phyloP scores from a whole-genome alignment of 1,140 invertebrate species.

The Trichonephila clavata region DNA sequence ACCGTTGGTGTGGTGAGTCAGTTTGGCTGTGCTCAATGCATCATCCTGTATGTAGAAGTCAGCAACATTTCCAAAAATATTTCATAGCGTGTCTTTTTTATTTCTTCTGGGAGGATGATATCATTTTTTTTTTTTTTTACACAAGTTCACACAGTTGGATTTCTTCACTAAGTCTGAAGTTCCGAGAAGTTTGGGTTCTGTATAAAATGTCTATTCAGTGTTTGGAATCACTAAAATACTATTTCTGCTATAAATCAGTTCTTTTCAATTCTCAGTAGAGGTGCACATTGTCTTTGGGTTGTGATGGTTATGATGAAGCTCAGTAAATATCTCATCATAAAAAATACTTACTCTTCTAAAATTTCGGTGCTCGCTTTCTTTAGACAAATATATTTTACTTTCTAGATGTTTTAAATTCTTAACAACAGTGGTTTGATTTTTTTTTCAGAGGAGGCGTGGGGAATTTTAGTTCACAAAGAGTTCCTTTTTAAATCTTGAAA shows the following conservation, averaged over 20 bases:
- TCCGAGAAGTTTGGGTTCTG: background rate
- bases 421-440: too few species aligned
- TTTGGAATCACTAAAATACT: conserved; percentile 40
- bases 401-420: background rate
- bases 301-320: conserved; percentile 39
- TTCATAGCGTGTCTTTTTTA: background rate
- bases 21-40: background rate
- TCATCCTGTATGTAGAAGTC: background rate
- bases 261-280: background rate
- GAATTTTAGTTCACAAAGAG: too few species aligned
- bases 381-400: conserved; percentile 1
- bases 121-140: background rate
- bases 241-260: conserved; percentile 32
- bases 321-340: conserved; percentile 45
- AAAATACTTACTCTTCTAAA: conserved; percentile 52
- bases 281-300: background rate
- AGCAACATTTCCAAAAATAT: conserved; percentile 5
- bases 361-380: conserved; percentile 4
- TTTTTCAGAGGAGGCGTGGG: too few species aligned
- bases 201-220: conserved; percentile 35
- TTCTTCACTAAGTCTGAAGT: background rate
- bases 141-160: background rate
- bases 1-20: background rate
- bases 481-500: too few species aligned
- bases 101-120: background rate